Conservation (phyloP, 2,888 invertebrate genomes). For the Lypha dubia region DNA sequence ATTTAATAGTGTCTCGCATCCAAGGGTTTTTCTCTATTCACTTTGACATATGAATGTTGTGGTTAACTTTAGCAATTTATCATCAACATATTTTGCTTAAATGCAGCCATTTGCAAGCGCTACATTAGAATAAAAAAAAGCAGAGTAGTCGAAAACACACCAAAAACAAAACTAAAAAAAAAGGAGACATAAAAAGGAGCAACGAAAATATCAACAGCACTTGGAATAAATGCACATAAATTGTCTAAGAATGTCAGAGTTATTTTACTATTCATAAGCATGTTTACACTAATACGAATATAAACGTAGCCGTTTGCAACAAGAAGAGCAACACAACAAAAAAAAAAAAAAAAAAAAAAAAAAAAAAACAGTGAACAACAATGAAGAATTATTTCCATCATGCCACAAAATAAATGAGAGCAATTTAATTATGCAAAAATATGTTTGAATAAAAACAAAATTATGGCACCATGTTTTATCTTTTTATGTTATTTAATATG, state of each 20-base stretch:
- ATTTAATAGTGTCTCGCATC: slow-evolving; percentile 58
- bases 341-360: no score
- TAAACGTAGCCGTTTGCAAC: slow-evolving; percentile 24
- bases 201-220: slow-evolving; percentile 53
- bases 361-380: no score
- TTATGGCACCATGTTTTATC: slow-evolving; percentile 49
- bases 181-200: slow-evolving; percentile 40
- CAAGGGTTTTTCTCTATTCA: slow-evolving; percentile 46
- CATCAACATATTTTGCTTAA: slow-evolving; percentile 68
- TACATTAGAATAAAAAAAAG: slow-evolving; percentile 21
- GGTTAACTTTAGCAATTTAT: slow-evolving; percentile 72
- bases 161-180: background rate
- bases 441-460: slow-evolving; percentile 41
- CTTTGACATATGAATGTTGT: slow-evolving; percentile 70
- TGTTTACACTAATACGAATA: slow-evolving; percentile 70
- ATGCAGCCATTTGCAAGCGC: slow-evolving; percentile 40
- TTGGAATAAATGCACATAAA: slow-evolving; percentile 56
- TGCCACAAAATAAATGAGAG: slow-evolving; percentile 71
- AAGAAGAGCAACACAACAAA: slow-evolving; percentile 11
- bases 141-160: background rate
- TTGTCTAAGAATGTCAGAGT: slow-evolving; percentile 56
- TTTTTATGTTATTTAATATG: slow-evolving; percentile 31
- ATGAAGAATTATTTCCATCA: slow-evolving; percentile 58
- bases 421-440: slow-evolving; percentile 70
- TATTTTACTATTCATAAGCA: slow-evolving; percentile 68